These are phyloP conservation scores for Homarus americanus DNA, from an alignment of 1,140 invertebrate genomes.

Conservation along the genomic window DNA sequence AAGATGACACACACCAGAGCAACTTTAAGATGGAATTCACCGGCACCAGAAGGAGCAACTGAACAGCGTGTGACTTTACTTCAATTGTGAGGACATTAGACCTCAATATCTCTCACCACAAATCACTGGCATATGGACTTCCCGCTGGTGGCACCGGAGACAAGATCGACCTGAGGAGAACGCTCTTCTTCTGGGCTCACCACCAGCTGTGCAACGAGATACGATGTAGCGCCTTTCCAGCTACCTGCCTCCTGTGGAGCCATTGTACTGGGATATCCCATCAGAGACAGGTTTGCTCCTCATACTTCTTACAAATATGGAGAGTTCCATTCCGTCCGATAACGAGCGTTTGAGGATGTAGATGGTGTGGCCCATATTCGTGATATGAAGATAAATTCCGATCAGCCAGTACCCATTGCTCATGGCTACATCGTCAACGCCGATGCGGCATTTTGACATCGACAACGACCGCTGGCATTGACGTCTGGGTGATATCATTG, in stretches of 20 bases:
- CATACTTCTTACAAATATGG: slow-evolving; percentile 83
- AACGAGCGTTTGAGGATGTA: slow-evolving; percentile 79
- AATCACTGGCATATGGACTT: slow-evolving; percentile 76
- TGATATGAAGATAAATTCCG: slow-evolving; percentile 80
- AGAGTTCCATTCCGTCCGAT: slow-evolving; percentile 82
- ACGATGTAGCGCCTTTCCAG: slow-evolving; percentile 70
- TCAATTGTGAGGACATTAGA: slow-evolving; percentile 76
- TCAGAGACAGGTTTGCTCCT: slow-evolving; percentile 82
- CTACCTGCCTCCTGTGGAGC: slow-evolving; percentile 55
- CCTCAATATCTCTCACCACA: slow-evolving; percentile 76
- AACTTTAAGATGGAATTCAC: slow-evolving; percentile 72
- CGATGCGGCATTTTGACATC: slow-evolving; percentile 38
- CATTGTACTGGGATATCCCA: slow-evolving; percentile 78
- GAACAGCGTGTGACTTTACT: slow-evolving; percentile 76
- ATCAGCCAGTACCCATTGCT: slow-evolving; percentile 83
- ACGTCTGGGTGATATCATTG: slow-evolving; percentile 76
- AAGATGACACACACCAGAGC: slow-evolving; percentile 78
- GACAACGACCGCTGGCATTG: slow-evolving; percentile 74
- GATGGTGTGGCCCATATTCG: slow-evolving; percentile 76
- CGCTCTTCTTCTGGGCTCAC: slow-evolving; percentile 73
- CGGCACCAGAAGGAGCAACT: slow-evolving; percentile 72
- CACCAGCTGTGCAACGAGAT: slow-evolving; percentile 76
- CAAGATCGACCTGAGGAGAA: slow-evolving; percentile 76
- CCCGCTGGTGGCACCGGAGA: slow-evolving; percentile 78
- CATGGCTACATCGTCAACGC: slow-evolving; percentile 81